A percentile compares a stretch with the other conserved stretches of the same genome.
These are phyloP conservation scores for Microcebus lehilahytsara DNA, from an alignment of 2,113 vertebrate species.

Conservation along the genomic window DNA sequence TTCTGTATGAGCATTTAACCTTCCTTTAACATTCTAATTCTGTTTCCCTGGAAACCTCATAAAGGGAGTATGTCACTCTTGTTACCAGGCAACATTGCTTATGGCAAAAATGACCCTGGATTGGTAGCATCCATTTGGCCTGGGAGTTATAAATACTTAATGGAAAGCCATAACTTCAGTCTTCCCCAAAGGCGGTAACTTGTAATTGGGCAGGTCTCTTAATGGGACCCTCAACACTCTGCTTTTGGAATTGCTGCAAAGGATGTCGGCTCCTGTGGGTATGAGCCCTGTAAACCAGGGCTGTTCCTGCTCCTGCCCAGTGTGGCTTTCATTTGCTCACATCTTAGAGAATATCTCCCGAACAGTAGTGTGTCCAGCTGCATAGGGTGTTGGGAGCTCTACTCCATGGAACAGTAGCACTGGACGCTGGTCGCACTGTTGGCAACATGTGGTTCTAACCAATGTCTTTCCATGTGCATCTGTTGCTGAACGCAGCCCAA, in stretches of 20 bases:
- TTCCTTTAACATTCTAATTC: not conserved
- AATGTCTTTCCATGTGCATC: not conserved
- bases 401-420: too few relatives aligned
- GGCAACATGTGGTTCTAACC: not conserved
- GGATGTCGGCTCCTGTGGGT: not conserved
- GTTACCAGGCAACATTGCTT: not conserved
- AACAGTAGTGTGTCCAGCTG: fast-evolving
- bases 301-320: not conserved
- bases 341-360: not conserved
- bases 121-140: not conserved
- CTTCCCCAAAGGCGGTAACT: not conserved
- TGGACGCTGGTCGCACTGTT: not conserved
- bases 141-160: not conserved
- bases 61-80: not conserved
- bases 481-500: not conserved
- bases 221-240: not conserved
- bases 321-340: not conserved
- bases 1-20: not conserved
- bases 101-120: not conserved
- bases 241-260: not conserved
- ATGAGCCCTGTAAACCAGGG: not conserved
- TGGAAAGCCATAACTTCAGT: not conserved
- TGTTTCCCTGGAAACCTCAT: not conserved
- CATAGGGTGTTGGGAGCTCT: too few relatives aligned
- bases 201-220: not conserved